These are phyloP conservation scores for Calcarius ornatus DNA, from an alignment of 2,113 vertebrate species.

Conservation along the genomic window DNA sequence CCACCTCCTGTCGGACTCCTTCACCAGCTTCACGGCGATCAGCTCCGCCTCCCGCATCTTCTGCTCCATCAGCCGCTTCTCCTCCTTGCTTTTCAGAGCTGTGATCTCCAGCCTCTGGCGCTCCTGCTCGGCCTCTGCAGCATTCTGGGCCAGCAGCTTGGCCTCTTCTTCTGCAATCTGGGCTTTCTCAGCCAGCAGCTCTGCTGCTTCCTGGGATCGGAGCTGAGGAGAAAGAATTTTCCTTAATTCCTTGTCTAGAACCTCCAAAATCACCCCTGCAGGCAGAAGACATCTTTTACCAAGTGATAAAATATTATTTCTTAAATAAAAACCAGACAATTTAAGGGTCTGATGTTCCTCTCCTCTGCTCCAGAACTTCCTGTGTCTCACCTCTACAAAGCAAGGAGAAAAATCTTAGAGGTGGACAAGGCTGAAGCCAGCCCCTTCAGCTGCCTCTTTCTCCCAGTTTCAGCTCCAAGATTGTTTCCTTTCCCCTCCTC, in stretches of 20 bases:
- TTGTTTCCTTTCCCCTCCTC: background rate
- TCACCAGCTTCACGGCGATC: constrained; percentile 89
- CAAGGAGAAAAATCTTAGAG: background rate
- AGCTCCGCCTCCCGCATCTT: constrained; percentile 92
- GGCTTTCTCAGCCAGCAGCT: constrained; percentile 90
- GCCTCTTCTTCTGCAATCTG: constrained; percentile 93
- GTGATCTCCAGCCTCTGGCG: constrained; percentile 87
- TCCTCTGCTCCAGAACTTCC: background rate
- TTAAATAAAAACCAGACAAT: background rate
- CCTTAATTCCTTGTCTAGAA: background rate
- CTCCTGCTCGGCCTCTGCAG: constrained; percentile 90
- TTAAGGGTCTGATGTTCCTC: background rate
- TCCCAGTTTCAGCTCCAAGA: background rate
- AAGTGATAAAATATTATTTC: background rate
- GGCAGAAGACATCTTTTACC: background rate
- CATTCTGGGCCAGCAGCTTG: constrained; percentile 89
- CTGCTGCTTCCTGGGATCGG: constrained; percentile 88
- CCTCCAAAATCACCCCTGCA: background rate
- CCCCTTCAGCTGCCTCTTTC: background rate
- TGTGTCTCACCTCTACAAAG: background rate
- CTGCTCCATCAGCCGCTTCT: constrained; percentile 91
- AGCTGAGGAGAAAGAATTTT: constrained; percentile 63
- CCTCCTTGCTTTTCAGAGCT: constrained; percentile 89
- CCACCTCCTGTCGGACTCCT: constrained; percentile 89
- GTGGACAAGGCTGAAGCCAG: background rate